Conservation (phyloP, 1,140 invertebrate genomes). For the Schmidtea mediterranea region DNA sequence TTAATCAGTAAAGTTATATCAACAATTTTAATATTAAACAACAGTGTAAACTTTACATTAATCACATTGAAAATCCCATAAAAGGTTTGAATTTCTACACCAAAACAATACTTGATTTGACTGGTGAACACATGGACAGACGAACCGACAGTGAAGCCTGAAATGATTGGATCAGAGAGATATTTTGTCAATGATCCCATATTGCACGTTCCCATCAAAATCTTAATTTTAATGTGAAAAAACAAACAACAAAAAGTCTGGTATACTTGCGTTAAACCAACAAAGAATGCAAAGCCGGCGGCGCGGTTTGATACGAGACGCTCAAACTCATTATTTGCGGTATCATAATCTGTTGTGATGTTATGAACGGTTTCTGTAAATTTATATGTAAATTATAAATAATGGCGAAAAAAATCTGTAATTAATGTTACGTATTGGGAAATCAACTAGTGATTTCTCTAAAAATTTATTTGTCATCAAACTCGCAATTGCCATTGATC, state of each 20-base stretch:
- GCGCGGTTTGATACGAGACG: slow-evolving; percentile 3
- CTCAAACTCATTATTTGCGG: neutral
- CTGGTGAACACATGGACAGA: slow-evolving; percentile 60
- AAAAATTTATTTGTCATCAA: slow-evolving; percentile 10
- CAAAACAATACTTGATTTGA: slow-evolving; percentile 59
- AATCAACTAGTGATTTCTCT: neutral
- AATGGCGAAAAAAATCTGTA: too few relatives aligned
- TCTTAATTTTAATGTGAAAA: slow-evolving; percentile 31
- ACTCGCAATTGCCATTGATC: slow-evolving; percentile 13
- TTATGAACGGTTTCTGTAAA: neutral
- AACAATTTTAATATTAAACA: too few relatives aligned
- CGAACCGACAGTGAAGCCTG: slow-evolving; percentile 64
- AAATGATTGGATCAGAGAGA: slow-evolving; percentile 59
- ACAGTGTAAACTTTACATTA: neutral
- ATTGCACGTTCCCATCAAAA: slow-evolving; percentile 47
- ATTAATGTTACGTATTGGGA: too few relatives aligned
- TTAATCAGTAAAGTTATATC: too few relatives aligned
- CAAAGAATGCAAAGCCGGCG: slow-evolving; percentile 6
- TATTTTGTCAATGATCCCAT: slow-evolving; percentile 53
- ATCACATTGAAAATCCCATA: slow-evolving; percentile 25
- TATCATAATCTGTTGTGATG: neutral
- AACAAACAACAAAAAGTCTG: too few relatives aligned
- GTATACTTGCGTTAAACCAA: slow-evolving; percentile 8
- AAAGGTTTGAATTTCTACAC: slow-evolving; percentile 36
- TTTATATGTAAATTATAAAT: neutral